Conservation (phyloP, 2,888 invertebrate species). For the Cetonia aurata region DNA sequence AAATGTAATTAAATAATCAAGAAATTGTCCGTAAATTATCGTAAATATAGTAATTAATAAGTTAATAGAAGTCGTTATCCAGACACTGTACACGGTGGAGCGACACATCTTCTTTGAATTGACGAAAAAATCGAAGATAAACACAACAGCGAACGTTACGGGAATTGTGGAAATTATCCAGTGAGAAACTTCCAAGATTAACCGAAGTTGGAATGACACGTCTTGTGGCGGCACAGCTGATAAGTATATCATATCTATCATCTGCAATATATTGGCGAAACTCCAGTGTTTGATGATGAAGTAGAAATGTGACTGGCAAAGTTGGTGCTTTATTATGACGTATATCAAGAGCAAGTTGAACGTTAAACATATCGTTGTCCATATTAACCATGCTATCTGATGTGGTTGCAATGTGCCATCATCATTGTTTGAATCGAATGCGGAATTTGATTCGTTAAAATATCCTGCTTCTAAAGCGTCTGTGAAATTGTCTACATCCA, state of each 20-base stretch:
- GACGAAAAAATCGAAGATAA: slow-evolving; percentile 22
- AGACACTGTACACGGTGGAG: slow-evolving; percentile 18
- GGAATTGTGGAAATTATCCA: slow-evolving; percentile 23
- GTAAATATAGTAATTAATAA: slow-evolving; percentile 5
- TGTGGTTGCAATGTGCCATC: background rate
- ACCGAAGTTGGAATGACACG: background rate
- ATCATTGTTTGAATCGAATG: background rate
- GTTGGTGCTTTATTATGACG: slow-evolving; percentile 9
- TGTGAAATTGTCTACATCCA: background rate
- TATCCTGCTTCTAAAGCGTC: background rate
- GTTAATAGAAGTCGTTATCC: slow-evolving; percentile 12
- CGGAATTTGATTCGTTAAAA: background rate
- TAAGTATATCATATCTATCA: background rate
- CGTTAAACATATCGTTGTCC: slow-evolving; percentile 6
- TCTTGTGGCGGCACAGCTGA: background rate
- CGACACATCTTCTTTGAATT: slow-evolving; percentile 11
- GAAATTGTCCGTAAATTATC: background rate
- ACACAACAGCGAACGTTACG: slow-evolving; percentile 12
- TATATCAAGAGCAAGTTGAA: slow-evolving; percentile 19
- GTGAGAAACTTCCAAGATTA: background rate
- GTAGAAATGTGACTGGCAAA: slow-evolving; percentile 14
- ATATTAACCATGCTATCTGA: slow-evolving; percentile 9
- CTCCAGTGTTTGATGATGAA: slow-evolving; percentile 26
- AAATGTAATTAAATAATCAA: background rate
- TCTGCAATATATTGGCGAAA: slow-evolving; percentile 27